Evolutionary conservation across 1,140 invertebrate genomes (phyloP).

Genomic region (Triops cancriformis): DNA sequence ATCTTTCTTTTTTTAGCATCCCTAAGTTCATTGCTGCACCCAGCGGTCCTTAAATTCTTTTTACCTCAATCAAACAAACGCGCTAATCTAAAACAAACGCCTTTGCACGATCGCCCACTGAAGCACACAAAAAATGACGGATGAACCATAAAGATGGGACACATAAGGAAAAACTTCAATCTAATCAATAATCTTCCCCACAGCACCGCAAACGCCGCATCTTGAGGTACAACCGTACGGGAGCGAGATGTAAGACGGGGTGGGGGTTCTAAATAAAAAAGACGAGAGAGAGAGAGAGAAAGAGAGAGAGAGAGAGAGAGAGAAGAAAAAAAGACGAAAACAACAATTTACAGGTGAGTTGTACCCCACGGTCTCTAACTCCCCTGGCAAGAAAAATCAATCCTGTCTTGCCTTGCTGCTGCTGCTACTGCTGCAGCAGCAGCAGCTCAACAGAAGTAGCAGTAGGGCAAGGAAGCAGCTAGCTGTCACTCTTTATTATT

Average conservation of each 20-base stretch:
- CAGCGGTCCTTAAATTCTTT: neutral
- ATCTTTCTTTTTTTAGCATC: too few species aligned
- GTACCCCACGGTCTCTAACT: neutral
- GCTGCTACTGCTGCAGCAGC: neutral
- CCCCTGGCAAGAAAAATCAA: neutral
- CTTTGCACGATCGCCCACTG: neutral
- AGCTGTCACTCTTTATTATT: neutral
- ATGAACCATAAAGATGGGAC: neutral
- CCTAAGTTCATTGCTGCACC: too few species aligned
- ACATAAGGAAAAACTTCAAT: neutral
- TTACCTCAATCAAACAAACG: neutral
- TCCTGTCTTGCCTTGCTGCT: neutral
- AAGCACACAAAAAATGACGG: neutral
- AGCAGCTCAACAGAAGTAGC: neutral
- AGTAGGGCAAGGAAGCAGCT: neutral
- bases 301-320: neutral
- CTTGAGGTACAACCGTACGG: neutral
- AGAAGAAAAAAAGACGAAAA: neutral
- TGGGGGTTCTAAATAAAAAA: neutral
- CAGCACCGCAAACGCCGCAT: neutral
- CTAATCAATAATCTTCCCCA: conserved; percentile 11
- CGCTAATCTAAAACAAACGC: neutral
- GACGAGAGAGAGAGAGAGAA: neutral
- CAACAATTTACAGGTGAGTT: conserved; percentile 1
- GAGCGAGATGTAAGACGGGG: neutral